Base-by-base conservation (phyloP, 2,113 vertebrate species). In the Nycticorax nycticorax region DNA sequence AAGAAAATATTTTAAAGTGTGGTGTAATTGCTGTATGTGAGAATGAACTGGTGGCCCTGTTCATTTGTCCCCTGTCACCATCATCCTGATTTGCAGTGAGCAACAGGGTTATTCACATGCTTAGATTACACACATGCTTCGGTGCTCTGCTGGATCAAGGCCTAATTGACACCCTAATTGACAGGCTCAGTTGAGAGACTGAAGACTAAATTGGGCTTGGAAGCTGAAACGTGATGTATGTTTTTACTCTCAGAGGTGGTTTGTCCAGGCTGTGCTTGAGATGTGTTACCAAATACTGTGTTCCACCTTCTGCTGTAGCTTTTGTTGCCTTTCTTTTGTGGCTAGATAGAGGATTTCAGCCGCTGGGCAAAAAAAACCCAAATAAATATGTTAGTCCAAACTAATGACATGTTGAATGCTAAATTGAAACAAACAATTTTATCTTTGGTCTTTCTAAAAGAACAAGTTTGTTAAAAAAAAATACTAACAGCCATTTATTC, bases 81-180 rank as follows among this genome's bases (percentile, higher is more conserved):
- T 94, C 89, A 88, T 92, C 72, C 89, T 85, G 85, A 85, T 93
- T 96, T 92, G 73, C 88, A 90, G 91, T 80, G 77, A 94, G 92
- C 82, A 96, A 77, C 83, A 92, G 77, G 63, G 66, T 96, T 96
- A 93, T 96, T 97, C 94, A 53, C 93, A 89, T 89, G 90, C 95
- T 95, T 87, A 93, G 92, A 96, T 93, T 97, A 93, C 79, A 94
- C 82, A 78, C 87, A 82, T 95, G 83, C 88, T 93, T 93, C 93
- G 75, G 83, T 93, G 89, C 91, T 96, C 88, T 95, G 79, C 95
- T 94, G 93, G 90, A 96, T 95, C 95, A 94, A 93, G 94, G 96
- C 96, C 94, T 93, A 96, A 85, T 96, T 98, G 96, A 94, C 95
- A 92, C 96, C 95, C 93, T 96, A 95, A 96, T 92, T 92, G 95